Evolutionary conservation across 2,888 invertebrate genomes (phyloP), one percentile per base, ranked within the genome.

Genomic region (Drosophila limbata): DNA sequence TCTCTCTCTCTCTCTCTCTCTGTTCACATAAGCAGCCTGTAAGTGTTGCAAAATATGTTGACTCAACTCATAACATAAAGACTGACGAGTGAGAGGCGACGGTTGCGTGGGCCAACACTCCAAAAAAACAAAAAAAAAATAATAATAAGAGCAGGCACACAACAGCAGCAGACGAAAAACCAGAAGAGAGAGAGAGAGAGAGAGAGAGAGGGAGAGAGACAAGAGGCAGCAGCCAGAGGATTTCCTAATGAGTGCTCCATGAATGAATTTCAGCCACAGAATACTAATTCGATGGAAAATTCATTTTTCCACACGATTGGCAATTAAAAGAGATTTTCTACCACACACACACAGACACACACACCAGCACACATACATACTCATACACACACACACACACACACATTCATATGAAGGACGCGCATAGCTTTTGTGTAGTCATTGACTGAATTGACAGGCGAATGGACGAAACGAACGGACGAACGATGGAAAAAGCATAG

Each of bases 201-300:
- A 11, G 4, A 10, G 25, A 25, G 25, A 25, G 25, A 25, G 25
- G 8, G 8, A 8, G 28, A 28, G 33, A 61, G 37, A 53, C 33
- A 63, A 45, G 47, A 59, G 64, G 74, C 70, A 55, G 52, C 51
- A 52, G 52, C 51, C 73, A 76, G 84, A 84, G 89, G 77, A 89
- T 87, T 85, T 90, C 80, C 90, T 91, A 91, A 91, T 91, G 88
- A 89, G 90, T 91, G 89, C 91, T 90, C 90, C 91, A 90, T 91
- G 90, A 91, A 91, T 91, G 91, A 91, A 90, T 90, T 91, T 91
- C 90, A 84, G 79, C 89, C 87, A 89, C 90, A 85, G 91, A 91
- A 91, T 91, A 91, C 91, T 91, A 91, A 91, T 91, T 89, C 86
- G 89, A 90, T 92, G 92, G 91, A 91, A 91, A 90, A 91, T 91